Evolutionary conservation across 23 tunicate genomes (phyloP).

Genomic region (Trididemnum clinides): DNA sequence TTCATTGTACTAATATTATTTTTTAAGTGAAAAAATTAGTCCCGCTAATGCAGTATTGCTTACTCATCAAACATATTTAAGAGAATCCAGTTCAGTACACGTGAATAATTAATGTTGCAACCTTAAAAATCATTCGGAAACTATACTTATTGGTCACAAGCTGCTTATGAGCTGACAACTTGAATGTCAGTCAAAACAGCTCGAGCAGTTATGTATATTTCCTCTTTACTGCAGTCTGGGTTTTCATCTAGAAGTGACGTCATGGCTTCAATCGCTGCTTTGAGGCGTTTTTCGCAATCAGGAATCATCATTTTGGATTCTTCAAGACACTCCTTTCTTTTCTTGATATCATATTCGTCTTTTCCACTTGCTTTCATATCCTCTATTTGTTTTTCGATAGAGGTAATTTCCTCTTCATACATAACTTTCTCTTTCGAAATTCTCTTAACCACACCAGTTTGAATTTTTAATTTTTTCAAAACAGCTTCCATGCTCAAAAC

Average conservation of each 20-base stretch:
- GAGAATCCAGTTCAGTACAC: too few species aligned
- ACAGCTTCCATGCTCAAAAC: slow-evolving; percentile 59
- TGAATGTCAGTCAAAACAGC: slow-evolving; percentile 48
- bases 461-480: slow-evolving; percentile 78
- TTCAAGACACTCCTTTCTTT: slow-evolving; percentile 62
- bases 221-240: slow-evolving; percentile 49
- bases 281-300: slow-evolving; percentile 77
- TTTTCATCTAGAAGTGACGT: slow-evolving; percentile 49
- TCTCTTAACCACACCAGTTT: slow-evolving; percentile 89
- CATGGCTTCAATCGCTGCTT: slow-evolving; percentile 56
- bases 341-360: slow-evolving; percentile 83
- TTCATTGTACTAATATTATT: too few species aligned
- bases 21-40: too few species aligned
- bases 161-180: neutral
- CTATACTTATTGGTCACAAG: too few species aligned
- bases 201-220: slow-evolving; percentile 62
- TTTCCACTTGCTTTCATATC: slow-evolving; percentile 64
- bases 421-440: slow-evolving; percentile 76
- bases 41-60: too few species aligned
- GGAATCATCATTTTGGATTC: slow-evolving; percentile 90
- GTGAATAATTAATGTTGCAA: too few species aligned
- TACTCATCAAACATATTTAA: too few species aligned
- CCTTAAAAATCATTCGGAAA: too few species aligned
- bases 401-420: slow-evolving; percentile 71
- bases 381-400: slow-evolving; percentile 48